Conservation (phyloP, 2,888 invertebrate species). For the Eupithecia tripunctaria region DNA sequence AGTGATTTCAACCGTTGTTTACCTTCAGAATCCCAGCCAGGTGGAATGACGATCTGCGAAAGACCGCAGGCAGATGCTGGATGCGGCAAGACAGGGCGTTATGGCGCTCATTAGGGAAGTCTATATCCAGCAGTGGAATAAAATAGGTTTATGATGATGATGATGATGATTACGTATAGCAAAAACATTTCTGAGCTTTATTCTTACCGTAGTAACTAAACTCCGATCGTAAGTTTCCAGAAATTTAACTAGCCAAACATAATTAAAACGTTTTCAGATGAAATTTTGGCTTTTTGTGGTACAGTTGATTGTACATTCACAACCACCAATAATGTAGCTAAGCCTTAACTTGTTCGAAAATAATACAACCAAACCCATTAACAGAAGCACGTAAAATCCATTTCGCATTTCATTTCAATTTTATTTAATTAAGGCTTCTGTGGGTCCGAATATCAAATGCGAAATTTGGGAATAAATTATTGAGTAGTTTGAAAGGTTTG, state of each 20-base stretch:
- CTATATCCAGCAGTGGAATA: no score
- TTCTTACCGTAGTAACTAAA: background rate
- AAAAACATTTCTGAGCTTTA: background rate
- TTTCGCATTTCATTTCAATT: conserved; percentile 83
- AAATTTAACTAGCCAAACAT: background rate
- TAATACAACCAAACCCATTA: conserved; percentile 80
- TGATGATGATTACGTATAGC: no score
- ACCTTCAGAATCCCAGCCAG: no score
- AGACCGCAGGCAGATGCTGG: no score
- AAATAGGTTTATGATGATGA: no score
- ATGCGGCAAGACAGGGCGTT: no score
- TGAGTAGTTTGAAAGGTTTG: conserved; percentile 32
- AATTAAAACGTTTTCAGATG: background rate
- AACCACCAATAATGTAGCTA: conserved; percentile 32
- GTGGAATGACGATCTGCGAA: no score
- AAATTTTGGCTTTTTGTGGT: background rate
- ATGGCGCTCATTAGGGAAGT: no score
- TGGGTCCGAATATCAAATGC: conserved; percentile 45
- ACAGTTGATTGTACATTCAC: background rate
- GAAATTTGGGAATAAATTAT: conserved; percentile 38
- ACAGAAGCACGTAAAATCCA: conserved; percentile 84
- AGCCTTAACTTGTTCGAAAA: conserved; percentile 75
- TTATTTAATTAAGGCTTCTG: conserved; percentile 82
- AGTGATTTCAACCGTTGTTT: background rate
- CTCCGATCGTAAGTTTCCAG: background rate